Conservation (phyloP, 2,888 invertebrate genomes). For the Nemoura dubitans region DNA sequence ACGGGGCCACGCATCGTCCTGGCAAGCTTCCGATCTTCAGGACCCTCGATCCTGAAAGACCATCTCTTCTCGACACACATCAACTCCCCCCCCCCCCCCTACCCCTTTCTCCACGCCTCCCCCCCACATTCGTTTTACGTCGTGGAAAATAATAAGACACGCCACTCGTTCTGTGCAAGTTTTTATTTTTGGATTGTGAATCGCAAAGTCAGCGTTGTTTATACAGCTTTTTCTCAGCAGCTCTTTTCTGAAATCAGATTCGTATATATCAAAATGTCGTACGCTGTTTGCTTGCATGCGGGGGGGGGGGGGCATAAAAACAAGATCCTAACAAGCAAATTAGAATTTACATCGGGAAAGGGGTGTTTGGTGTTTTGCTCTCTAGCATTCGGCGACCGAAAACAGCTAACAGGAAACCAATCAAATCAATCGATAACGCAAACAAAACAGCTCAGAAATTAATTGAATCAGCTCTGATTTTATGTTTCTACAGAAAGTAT, state of each 20-base stretch:
- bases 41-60: neutral
- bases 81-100: neutral
- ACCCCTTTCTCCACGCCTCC: too few species aligned
- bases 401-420: too few species aligned
- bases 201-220: neutral
- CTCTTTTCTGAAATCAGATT: neutral
- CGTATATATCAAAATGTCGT: neutral
- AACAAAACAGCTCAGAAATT: too few species aligned
- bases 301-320: neutral
- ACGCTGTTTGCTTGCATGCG: neutral
- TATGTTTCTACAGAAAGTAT: too few species aligned
- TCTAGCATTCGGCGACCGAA: too few species aligned
- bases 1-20: neutral
- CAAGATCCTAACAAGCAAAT: neutral
- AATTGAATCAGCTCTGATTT: too few species aligned
- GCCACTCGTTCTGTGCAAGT: neutral
- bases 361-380: too few species aligned
- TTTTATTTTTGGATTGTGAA: neutral
- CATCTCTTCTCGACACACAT: neutral
- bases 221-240: neutral
- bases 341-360: neutral
- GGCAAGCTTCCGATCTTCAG: neutral
- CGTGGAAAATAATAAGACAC: neutral
- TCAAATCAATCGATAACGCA: too few species aligned
- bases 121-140: too few species aligned